Percentiles rank a stretch among this genome's conserved stretches.
phyloP scores from a whole-genome alignment of 2,888 invertebrate genomes.

The Himalopsyche anomala region DNA sequence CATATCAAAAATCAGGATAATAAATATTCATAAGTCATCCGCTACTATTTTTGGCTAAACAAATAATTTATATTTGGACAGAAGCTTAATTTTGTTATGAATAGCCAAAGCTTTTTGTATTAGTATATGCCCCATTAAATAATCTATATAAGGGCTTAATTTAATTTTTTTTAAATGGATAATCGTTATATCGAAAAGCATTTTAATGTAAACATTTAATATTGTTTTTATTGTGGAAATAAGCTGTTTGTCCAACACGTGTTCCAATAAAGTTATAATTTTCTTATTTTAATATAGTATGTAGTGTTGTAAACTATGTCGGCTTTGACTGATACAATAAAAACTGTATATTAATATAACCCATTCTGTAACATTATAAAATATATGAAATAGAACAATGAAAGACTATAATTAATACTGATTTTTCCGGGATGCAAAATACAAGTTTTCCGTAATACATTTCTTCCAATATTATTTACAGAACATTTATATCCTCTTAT shows the following conservation, averaged over 20 bases:
- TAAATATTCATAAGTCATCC: slow-evolving; percentile 37
- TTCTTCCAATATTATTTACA: no score
- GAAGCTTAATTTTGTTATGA: not conserved
- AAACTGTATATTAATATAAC: slow-evolving; percentile 29
- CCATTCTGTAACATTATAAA: slow-evolving; percentile 23
- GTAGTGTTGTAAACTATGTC: slow-evolving; percentile 52
- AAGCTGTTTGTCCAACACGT: slow-evolving; percentile 38
- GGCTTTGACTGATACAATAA: slow-evolving; percentile 56
- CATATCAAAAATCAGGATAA: slow-evolving; percentile 42
- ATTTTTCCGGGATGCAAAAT: no score
- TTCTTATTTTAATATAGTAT: not conserved
- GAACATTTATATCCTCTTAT: no score
- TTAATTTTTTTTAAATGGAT: not conserved
- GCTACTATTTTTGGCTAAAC: slow-evolving; percentile 16
- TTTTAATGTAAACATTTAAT: not conserved
- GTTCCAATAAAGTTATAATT: slow-evolving; percentile 36
- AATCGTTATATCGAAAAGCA: not conserved
- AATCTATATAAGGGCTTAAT: not conserved
- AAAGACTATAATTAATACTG: not conserved
- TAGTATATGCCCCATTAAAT: not conserved
- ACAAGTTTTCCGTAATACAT: no score
- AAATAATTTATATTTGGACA: not conserved
- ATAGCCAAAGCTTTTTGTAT: slow-evolving; percentile 11
- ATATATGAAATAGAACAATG: not conserved
- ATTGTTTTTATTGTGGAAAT: no score